phyloP scores from a whole-genome alignment of 2,113 vertebrate species.

The Pelecanoides urinatrix region DNA sequence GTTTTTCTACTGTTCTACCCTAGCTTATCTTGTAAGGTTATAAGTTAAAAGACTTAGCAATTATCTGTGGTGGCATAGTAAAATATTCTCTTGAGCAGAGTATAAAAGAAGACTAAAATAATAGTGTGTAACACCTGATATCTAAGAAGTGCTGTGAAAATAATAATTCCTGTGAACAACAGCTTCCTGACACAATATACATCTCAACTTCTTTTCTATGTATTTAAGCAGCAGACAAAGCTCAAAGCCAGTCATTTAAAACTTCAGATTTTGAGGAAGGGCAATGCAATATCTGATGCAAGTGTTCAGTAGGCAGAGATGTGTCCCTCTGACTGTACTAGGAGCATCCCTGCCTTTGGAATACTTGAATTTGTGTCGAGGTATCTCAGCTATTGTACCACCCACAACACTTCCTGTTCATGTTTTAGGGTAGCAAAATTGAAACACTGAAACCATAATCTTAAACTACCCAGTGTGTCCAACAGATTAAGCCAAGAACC shows the following conservation, averaged over 20 bases:
- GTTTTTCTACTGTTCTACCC: background rate
- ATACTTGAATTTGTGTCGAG: background rate
- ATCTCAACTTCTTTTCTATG: background rate
- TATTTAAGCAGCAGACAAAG: background rate
- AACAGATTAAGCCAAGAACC: background rate
- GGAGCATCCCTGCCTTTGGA: background rate
- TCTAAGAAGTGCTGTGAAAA: background rate
- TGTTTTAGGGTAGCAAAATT: background rate
- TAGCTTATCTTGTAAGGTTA: background rate
- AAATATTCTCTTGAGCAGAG: background rate
- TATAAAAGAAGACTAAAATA: background rate
- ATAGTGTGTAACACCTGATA: background rate
- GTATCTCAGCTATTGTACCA: background rate
- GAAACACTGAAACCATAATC: background rate
- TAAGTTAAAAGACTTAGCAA: background rate
- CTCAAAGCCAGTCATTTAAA: background rate
- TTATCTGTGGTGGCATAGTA: background rate
- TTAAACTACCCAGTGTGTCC: background rate
- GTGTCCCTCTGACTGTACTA: background rate
- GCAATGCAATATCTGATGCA: background rate
- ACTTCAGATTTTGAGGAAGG: background rate
- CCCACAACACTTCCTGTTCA: rapidly evolving
- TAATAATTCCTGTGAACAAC: background rate
- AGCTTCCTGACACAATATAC: background rate
- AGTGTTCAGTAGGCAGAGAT: background rate